Conservation (phyloP, 2,113 vertebrate genomes). For the Urocynchramus pylzowi region DNA sequence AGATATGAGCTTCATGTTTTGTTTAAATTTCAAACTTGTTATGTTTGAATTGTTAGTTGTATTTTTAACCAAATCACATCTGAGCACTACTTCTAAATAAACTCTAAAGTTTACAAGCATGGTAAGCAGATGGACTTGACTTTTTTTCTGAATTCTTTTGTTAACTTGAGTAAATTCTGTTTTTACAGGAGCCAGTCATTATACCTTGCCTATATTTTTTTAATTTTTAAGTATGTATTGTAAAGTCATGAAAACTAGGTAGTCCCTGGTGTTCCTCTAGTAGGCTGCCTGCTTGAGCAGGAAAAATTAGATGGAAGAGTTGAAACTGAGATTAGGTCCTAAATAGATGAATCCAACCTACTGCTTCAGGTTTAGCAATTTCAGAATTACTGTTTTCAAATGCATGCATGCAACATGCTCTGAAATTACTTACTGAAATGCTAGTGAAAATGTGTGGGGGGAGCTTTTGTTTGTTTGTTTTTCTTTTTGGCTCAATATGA, state of each 20-base stretch:
- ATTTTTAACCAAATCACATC: background rate
- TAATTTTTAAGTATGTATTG: background rate
- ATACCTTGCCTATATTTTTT: background rate
- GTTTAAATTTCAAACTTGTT: background rate
- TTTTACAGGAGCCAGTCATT: background rate
- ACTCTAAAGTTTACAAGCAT: accelerated
- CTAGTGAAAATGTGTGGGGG: background rate
- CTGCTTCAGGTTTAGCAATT: background rate
- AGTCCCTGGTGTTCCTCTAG: background rate
- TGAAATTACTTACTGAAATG: background rate
- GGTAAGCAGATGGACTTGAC: background rate
- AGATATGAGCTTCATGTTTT: background rate
- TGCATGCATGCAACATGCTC: background rate
- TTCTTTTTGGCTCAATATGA: background rate
- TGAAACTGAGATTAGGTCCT: background rate
- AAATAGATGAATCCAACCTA: background rate
- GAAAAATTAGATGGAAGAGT: background rate
- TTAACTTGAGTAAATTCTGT: background rate
- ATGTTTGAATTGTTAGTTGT: background rate
- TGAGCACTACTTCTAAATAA: background rate
- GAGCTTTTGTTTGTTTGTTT: background rate
- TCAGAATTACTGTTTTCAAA: background rate
- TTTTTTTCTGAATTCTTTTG: background rate
- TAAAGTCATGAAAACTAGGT: background rate
- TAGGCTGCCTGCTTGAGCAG: background rate